Evolutionary conservation across 1,140 invertebrate species (phyloP), one percentile per base, ranked within the genome.

Genomic region (Battus philenor): DNA sequence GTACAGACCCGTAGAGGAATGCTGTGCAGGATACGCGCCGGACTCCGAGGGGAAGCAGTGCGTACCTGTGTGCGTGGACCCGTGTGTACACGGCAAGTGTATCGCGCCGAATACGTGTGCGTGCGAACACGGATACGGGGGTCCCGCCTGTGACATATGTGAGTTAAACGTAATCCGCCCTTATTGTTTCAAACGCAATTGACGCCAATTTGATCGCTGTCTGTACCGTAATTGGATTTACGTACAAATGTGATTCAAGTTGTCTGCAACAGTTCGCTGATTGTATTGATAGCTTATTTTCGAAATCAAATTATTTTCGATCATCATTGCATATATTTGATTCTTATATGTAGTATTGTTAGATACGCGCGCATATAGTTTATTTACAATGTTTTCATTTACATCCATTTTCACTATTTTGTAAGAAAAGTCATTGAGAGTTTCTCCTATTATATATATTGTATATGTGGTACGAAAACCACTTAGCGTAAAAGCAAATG

Each of bases 91-190:
- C 75, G 97, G 97, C 8, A 90, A 88, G 26, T 98, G 96, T 71
- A 78, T 94, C 15, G 93, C 91, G 10, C 96, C 96, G 0, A 92
- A 97, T 59, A 89, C 89, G 45, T 98, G 96, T 74, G 91, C 95
- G 74, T 98, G 96, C 68, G 91, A 92, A 46, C 89, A 91, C 27
- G 95, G 95, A 30, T 98, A 92, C 71, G 95, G 96, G 24, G 96
- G 96, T 18, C 93, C 93, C 4, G 88, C 89, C 18, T 98, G 97
- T 82, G 91, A 94, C 85, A 91, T 94, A 74, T 93, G 95, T 97
- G 87, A 92, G 94, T 91, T 47, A 26, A 33, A 36, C 44, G 20
- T 31, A 32, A 18, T 38, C 34, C 18, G 18, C 18, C 18, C 18
- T 20, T 20, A 20, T 6, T 5, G 15, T 20, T 34, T 15, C 17